Conservation (phyloP, 2,797 vertebrate genomes). For the Pseudotriccus pelzelni region DNA sequence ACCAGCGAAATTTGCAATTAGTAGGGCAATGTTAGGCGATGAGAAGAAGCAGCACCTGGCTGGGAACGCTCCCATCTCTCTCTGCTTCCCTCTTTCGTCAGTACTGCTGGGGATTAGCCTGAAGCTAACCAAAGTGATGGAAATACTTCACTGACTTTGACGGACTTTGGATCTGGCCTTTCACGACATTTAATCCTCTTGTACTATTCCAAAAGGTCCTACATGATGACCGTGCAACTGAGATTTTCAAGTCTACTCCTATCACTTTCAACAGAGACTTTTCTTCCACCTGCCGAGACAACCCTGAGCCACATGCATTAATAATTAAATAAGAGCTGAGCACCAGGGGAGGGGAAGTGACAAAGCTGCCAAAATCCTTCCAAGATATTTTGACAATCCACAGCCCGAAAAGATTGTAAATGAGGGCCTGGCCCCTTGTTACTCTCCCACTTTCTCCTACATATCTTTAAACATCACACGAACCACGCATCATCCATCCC, state of each 20-base stretch:
- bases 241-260: slow-evolving; percentile 17
- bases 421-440: slow-evolving; percentile 40
- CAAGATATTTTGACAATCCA: slow-evolving; percentile 60
- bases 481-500: slow-evolving; percentile 50
- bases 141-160: not conserved
- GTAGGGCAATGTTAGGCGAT: not conserved
- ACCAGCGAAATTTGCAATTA: not conserved
- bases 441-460: slow-evolving; percentile 13
- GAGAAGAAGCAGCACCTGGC: not conserved
- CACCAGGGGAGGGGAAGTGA: slow-evolving; percentile 56
- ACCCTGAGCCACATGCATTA: not conserved
- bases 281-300: slow-evolving; percentile 31
- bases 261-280: slow-evolving; percentile 40
- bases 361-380: slow-evolving; percentile 63
- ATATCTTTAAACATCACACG: slow-evolving; percentile 43
- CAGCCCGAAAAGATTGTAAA: slow-evolving; percentile 64
- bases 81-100: not conserved
- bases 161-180: not conserved
- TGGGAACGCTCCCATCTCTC: not conserved
- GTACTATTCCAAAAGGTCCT: not conserved
- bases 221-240: not conserved
- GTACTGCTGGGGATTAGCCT: not conserved
- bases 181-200: not conserved
- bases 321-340: slow-evolving; percentile 65
- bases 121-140: not conserved